Conservation (phyloP, 1,140 invertebrate genomes). For the Steinernema khuongi region DNA sequence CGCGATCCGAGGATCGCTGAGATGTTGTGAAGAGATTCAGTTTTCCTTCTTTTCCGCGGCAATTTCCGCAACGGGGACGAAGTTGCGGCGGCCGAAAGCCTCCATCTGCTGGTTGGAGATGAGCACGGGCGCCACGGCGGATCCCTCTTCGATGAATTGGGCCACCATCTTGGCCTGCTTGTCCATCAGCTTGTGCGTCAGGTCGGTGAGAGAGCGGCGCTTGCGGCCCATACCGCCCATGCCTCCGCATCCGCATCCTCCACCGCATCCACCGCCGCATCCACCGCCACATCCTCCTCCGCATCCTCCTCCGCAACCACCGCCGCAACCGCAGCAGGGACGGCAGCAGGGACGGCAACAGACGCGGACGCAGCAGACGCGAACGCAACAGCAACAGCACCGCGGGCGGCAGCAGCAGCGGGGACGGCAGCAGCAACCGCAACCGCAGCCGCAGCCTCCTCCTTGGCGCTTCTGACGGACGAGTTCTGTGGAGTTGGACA, state of each 20-base stretch:
- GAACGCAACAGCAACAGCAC: slow-evolving; percentile 24
- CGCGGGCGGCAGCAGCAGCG: slow-evolving; percentile 22
- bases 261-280: slow-evolving; percentile 21
- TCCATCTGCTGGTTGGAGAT: slow-evolving; percentile 13
- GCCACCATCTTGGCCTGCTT: slow-evolving; percentile 20
- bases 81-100: slow-evolving; percentile 8
- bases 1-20: not conserved
- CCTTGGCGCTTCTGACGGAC: slow-evolving; percentile 15
- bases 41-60: not conserved
- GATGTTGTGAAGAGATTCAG: not conserved
- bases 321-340: slow-evolving; percentile 16
- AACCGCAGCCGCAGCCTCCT: slow-evolving; percentile 13
- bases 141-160: not conserved
- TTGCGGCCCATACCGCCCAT: slow-evolving; percentile 21
- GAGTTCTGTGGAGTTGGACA: slow-evolving; percentile 23
- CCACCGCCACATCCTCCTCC: slow-evolving; percentile 12
- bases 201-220: slow-evolving; percentile 15
- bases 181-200: slow-evolving; percentile 30
- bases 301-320: slow-evolving; percentile 20
- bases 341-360: slow-evolving; percentile 22
- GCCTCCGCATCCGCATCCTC: slow-evolving; percentile 7
- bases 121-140: slow-evolving; percentile 10
- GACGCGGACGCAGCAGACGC: slow-evolving; percentile 2
- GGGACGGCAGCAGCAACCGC: slow-evolving; percentile 23
- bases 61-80: not conserved